phyloP scores from a whole-genome alignment of 2,113 vertebrate genomes.

The Anseranas semipalmata region DNA sequence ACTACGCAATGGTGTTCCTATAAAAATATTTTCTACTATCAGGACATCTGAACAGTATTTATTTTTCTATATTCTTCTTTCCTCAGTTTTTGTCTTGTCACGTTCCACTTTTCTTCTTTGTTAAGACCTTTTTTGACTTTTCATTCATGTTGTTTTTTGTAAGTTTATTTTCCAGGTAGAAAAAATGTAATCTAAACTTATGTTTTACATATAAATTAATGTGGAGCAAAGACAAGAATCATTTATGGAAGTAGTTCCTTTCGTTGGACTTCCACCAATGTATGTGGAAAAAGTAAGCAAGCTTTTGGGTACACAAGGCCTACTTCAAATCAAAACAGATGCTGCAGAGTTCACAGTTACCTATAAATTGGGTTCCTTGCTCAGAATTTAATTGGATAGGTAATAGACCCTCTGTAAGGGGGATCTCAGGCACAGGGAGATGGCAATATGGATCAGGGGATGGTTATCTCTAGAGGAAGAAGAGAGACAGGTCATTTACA shows the following conservation, averaged over 20 bases:
- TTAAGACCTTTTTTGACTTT: neutral
- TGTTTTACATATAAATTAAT: neutral
- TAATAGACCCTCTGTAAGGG: neutral
- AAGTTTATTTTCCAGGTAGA: neutral
- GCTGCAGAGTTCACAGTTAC: neutral
- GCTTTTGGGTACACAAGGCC: neutral
- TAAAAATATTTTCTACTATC: neutral
- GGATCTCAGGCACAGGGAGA: neutral
- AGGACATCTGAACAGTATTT: neutral
- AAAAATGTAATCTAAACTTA: neutral
- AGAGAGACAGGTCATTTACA: neutral
- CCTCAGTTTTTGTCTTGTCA: neutral
- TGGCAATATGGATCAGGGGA: neutral
- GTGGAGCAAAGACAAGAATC: neutral
- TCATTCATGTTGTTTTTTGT: neutral
- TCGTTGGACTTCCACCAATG: neutral
- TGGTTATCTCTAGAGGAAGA: neutral
- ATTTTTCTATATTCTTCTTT: neutral
- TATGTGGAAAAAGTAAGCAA: neutral
- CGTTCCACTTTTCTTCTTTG: neutral
- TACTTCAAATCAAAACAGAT: neutral
- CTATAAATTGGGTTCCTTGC: neutral
- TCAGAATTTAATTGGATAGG: neutral
- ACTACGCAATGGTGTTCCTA: rapidly evolving
- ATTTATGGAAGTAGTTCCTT: neutral